Evolutionary conservation across 1,140 invertebrate genomes (phyloP).

Genomic region (Varroa destructor): DNA sequence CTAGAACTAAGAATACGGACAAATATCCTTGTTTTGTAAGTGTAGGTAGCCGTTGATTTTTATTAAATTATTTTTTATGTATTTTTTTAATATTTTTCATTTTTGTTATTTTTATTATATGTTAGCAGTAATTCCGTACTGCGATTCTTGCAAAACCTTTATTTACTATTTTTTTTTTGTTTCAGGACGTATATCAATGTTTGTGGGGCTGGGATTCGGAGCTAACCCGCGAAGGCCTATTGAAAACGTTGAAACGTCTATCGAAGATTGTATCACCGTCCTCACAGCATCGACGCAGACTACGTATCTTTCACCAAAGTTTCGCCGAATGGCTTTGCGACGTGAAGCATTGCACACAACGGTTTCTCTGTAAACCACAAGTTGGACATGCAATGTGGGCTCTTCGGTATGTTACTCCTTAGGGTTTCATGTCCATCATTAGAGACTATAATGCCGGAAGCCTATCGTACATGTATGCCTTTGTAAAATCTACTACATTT

Average conservation of each 20-base stretch:
- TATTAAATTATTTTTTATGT: too few species aligned
- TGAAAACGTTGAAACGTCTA: slow-evolving; percentile 61
- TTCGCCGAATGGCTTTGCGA: slow-evolving; percentile 87
- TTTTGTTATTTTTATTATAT: too few species aligned
- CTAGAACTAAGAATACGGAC: too few species aligned
- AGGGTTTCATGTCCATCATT: not conserved
- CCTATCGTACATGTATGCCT: not conserved
- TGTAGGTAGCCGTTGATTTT: too few species aligned
- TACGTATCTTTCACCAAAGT: slow-evolving; percentile 71
- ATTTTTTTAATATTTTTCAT: too few species aligned
- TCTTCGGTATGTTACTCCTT: slow-evolving; percentile 53
- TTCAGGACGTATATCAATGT: slow-evolving; percentile 55
- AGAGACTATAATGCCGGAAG: not conserved
- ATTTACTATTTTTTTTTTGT: not conserved
- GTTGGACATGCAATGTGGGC: slow-evolving; percentile 79
- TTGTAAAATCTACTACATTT: too few species aligned
- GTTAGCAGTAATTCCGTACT: too few species aligned
- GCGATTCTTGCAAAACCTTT: too few species aligned
- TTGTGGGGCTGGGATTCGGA: slow-evolving; percentile 63
- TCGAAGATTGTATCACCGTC: slow-evolving; percentile 54
- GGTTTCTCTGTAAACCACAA: slow-evolving; percentile 70
- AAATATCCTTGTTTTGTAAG: too few species aligned
- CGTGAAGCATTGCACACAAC: slow-evolving; percentile 88
- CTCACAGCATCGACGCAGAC: slow-evolving; percentile 47
- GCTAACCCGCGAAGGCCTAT: slow-evolving; percentile 69